These are phyloP conservation scores for Brachionus plicatilis DNA, from an alignment of 1,140 invertebrate species.

Conservation along the genomic window DNA sequence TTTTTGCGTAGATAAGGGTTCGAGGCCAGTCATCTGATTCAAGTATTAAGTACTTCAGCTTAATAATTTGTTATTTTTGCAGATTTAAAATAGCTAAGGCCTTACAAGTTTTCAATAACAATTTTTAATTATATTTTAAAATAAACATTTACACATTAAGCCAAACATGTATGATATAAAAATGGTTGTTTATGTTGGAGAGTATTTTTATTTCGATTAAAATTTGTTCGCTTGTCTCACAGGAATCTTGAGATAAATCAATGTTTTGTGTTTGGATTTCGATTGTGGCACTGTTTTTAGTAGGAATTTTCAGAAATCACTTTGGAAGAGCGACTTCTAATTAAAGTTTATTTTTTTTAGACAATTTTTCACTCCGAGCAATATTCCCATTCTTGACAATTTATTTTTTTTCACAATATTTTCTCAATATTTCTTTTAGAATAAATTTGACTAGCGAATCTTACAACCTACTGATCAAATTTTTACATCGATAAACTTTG, in stretches of 20 bases:
- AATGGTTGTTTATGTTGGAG: neutral
- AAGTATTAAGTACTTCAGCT: slow-evolving; percentile 1
- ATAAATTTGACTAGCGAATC: neutral
- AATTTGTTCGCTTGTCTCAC: neutral
- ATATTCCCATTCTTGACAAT: neutral
- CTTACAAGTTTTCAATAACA: slow-evolving; percentile 29
- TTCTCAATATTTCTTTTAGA: neutral
- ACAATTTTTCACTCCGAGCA: neutral
- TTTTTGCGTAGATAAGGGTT: neutral
- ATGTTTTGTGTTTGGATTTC: neutral
- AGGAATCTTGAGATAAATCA: neutral
- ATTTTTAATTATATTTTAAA: neutral
- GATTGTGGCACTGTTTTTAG: neutral
- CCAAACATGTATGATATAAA: neutral
- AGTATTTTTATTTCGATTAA: neutral
- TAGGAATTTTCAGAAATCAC: neutral
- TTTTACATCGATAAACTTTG: no score
- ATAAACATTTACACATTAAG: slow-evolving; percentile 26
- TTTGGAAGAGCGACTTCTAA: neutral
- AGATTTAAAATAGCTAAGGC: slow-evolving; percentile 1
- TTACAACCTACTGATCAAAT: neutral
- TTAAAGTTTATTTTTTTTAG: neutral
- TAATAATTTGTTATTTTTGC: slow-evolving; percentile 30
- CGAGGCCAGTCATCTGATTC: neutral
- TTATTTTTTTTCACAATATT: neutral